phyloP scores from a whole-genome alignment of 2,888 invertebrate genomes.

The Lycia hirtaria region DNA sequence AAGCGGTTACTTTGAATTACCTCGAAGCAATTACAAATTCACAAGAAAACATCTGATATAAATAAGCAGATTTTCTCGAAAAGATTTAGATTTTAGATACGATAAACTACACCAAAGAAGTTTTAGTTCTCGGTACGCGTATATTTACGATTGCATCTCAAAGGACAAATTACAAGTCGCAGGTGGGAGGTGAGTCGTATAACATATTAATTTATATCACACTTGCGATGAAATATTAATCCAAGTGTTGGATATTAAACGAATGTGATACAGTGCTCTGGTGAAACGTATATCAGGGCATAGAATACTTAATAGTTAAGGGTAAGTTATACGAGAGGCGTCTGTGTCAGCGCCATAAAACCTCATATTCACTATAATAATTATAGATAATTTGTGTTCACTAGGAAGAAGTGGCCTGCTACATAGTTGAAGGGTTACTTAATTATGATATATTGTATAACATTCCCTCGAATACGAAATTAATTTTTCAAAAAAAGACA shows the following conservation, averaged over 20 bases:
- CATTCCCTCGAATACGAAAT: too few species aligned
- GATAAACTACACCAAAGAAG: background rate
- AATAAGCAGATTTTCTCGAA: background rate
- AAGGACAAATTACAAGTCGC: conserved; percentile 57
- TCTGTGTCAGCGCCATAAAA: background rate
- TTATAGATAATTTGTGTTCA: too few species aligned
- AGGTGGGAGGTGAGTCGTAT: conserved; percentile 53
- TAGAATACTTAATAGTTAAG: too few species aligned
- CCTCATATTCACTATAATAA: too few species aligned
- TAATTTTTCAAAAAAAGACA: too few species aligned
- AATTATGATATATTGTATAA: too few species aligned
- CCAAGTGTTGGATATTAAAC: conserved; percentile 31
- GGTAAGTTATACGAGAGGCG: conserved; percentile 7
- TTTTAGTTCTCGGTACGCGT: conserved; percentile 1
- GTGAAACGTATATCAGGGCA: conserved; percentile 10
- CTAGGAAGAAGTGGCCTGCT: too few species aligned
- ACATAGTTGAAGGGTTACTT: too few species aligned
- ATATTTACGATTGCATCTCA: conserved; percentile 43
- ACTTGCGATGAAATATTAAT: conserved; percentile 46
- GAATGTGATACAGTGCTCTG: conserved; percentile 5
- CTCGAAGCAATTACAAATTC: too few species aligned
- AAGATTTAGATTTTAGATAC: background rate
- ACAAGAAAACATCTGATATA: background rate
- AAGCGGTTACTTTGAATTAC: background rate
- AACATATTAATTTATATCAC: conserved; percentile 58